Conservation (phyloP, 2,113 vertebrate genomes). For the Pelmatolapia mariae region DNA sequence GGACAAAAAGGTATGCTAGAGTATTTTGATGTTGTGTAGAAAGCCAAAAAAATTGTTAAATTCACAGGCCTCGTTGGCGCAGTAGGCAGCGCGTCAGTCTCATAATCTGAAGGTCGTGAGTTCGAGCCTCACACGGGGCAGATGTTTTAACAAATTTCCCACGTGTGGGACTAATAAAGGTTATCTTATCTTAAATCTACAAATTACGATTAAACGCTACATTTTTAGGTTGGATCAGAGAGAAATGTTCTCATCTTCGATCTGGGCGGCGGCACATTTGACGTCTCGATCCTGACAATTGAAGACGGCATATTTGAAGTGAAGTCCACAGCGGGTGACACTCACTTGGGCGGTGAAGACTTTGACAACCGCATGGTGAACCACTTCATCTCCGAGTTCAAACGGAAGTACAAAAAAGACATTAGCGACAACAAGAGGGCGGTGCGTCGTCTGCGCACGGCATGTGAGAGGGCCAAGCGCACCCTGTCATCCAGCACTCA, state of each 20-base stretch:
- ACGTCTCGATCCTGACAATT: conserved; percentile 73
- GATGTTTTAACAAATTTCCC: no score
- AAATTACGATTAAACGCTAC: background rate
- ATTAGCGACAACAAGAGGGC: conserved; percentile 74
- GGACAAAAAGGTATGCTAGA: conserved; percentile 68
- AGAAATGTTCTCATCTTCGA: conserved; percentile 90
- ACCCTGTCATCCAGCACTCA: conserved; percentile 75
- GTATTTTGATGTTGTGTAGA: background rate
- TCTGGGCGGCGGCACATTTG: conserved; percentile 88
- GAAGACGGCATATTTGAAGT: conserved; percentile 74
- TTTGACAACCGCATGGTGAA: conserved; percentile 76
- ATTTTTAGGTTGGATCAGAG: conserved; percentile 67
- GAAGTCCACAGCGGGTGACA: conserved; percentile 73
- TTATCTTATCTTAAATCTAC: no score
- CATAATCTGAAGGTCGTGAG: no score
- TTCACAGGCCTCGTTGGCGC: no score
- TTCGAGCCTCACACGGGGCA: no score
- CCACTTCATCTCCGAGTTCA: conserved; percentile 72
- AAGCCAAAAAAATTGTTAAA: no score
- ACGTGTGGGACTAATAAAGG: no score
- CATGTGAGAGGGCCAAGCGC: conserved; percentile 73
- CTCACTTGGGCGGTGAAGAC: conserved; percentile 73
- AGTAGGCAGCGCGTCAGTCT: no score
- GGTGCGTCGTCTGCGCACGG: conserved; percentile 68
- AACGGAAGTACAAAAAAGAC: conserved; percentile 75